phyloP scores from a whole-genome alignment of 2,113 vertebrate species.

The Gymnogyps californianus region DNA sequence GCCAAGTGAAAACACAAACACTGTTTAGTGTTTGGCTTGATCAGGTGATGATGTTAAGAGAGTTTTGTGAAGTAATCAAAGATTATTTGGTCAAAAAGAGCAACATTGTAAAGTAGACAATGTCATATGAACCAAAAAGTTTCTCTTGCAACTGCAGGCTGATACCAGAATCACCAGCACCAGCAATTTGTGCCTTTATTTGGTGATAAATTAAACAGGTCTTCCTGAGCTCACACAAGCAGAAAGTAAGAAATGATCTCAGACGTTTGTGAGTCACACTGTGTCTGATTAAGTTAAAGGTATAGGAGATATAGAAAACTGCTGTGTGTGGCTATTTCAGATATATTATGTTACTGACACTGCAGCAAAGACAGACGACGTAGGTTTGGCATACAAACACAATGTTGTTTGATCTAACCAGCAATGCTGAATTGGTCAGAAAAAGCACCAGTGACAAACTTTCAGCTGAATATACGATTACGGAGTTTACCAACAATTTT shows the following conservation, averaged over 20 bases:
- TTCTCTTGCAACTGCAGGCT: background rate
- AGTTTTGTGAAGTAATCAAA: constrained; percentile 20
- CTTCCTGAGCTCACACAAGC: constrained; percentile 56
- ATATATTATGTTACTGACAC: constrained; percentile 14
- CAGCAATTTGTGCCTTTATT: constrained; percentile 59
- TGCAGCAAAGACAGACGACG: background rate
- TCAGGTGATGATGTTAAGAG: background rate
- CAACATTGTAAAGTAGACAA: background rate
- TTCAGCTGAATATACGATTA: background rate
- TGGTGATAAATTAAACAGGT: constrained; percentile 58
- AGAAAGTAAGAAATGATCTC: constrained; percentile 62
- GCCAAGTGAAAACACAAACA: background rate
- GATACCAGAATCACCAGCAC: constrained; percentile 43
- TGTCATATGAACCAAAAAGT: background rate
- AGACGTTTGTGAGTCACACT: constrained; percentile 51
- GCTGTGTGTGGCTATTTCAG: constrained; percentile 29
- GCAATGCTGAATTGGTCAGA: background rate
- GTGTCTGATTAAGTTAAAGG: constrained; percentile 55
- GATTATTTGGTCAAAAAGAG: constrained; percentile 7
- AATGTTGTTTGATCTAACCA: background rate
- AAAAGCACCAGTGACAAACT: background rate
- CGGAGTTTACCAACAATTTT: background rate
- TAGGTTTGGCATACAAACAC: background rate
- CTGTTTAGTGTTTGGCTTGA: background rate
- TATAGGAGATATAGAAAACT: constrained; percentile 12